Evolutionary conservation across 2,888 invertebrate species (phyloP).

Genomic region (Hirtodrosophila cameraria): DNA sequence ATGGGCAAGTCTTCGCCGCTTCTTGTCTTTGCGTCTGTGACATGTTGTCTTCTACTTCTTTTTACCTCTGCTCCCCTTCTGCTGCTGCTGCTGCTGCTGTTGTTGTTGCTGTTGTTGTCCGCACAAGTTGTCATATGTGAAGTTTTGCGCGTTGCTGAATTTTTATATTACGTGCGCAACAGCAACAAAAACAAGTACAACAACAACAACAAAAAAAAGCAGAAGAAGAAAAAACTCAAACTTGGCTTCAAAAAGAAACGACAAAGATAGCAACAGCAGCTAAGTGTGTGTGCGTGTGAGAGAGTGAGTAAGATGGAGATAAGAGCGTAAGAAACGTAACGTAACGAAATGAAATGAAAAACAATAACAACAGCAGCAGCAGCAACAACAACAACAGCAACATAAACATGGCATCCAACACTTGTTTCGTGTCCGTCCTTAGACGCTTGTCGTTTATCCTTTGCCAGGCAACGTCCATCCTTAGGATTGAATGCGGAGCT

Average conservation of each 20-base stretch:
- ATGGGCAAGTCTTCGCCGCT: slow-evolving; percentile 37
- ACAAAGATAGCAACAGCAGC: slow-evolving; percentile 29
- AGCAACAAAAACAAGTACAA: slow-evolving; percentile 40
- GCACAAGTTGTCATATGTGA: slow-evolving; percentile 73
- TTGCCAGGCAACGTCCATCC: slow-evolving; percentile 54
- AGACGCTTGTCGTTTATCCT: slow-evolving; percentile 35
- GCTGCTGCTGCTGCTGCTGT: neutral
- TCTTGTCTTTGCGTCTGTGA: slow-evolving; percentile 31
- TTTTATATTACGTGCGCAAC: slow-evolving; percentile 64
- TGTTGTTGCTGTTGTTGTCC: slow-evolving; percentile 46
- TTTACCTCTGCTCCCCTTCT: neutral
- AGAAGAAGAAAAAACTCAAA: slow-evolving; percentile 28
- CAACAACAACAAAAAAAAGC: slow-evolving; percentile 24
- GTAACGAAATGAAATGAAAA: slow-evolving; percentile 60
- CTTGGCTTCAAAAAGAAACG: slow-evolving; percentile 66
- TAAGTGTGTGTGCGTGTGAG: neutral
- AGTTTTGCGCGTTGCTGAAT: slow-evolving; percentile 77
- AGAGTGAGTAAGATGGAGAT: slow-evolving; percentile 5
- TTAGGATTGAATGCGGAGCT: neutral
- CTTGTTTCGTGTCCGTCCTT: slow-evolving; percentile 66
- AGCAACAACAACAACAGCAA: slow-evolving; percentile 31
- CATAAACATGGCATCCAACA: slow-evolving; percentile 77
- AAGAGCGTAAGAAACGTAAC: slow-evolving; percentile 24
- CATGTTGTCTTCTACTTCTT: slow-evolving; percentile 24
- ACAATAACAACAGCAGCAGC: slow-evolving; percentile 49